Evolutionary conservation across 1,140 invertebrate species (phyloP), one percentile per base, ranked within the genome.

Genomic region (Lordiphosa clarofinis): DNA sequence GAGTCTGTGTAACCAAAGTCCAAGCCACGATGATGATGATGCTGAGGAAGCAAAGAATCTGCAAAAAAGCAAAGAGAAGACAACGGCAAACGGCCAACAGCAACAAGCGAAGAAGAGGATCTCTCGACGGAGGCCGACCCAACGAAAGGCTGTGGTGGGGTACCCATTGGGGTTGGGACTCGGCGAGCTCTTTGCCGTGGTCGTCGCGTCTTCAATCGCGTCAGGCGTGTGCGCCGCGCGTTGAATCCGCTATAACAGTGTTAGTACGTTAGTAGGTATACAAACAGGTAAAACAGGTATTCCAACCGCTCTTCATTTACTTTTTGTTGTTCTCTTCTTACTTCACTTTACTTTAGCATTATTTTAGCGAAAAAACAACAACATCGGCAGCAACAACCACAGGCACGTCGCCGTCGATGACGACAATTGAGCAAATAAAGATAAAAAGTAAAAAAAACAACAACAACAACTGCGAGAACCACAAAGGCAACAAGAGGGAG

Each of bases 191-290:
- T 39, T n/a, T 24, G 56, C 57, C 57, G 69, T 60, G 68, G 63
- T 68, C 33, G 54, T 68, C 33, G 54, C 69, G 56, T 78, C 74
- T 78, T 78, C 69, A 78, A 59, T 66, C 60, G 55, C 37, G 58
- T 60, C 69, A 73, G 76, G 78, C 76, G 78, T 84, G 68, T 78
- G 73, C 68, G 62, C 60, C 69, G 65, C 73, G 76, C 73, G 53
- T 72, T 86, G 79, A 73, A 86, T 86, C 87, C 87, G 86, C 87
- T 88, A 88, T 88, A 88, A 88, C 86, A 88, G 78, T 88, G 87
- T 88, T 88, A 88, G 87, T 88, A 88, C 86, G 87, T 88, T 88
- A 88, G 86, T 88, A 88, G 87, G 87, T 88, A 88, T 70, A 87
- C 63, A 84, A 88, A 88, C 87, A 88, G 87, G 87, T 88, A 88